Percentiles rank a stretch among this genome's conserved stretches.
Evolutionary conservation across 2,113 vertebrate genomes (phyloP).

Genomic region (Barbus barbus): DNA sequence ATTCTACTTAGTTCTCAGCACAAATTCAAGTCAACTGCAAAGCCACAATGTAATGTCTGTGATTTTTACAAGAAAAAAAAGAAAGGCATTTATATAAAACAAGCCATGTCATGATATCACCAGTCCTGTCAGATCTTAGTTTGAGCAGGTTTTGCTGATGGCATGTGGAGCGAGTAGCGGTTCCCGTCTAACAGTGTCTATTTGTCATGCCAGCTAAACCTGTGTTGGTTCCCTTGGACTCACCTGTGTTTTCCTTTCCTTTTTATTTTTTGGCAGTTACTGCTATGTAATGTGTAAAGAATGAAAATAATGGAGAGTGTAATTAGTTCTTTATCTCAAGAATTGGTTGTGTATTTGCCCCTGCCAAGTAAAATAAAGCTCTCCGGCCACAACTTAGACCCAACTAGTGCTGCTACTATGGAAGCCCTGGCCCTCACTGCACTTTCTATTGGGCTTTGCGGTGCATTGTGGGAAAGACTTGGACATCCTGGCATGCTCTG

Average conservation of each 20-base stretch:
- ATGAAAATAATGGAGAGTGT: constrained; percentile 65
- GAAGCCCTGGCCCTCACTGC: background rate
- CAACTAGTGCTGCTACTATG: background rate
- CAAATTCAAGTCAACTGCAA: constrained; percentile 27
- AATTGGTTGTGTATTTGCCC: constrained; percentile 56
- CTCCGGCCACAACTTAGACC: constrained; percentile 62
- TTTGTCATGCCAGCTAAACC: background rate
- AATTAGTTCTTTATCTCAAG: constrained; percentile 72
- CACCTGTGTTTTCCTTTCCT: constrained; percentile 56
- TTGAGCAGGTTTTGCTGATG: constrained; percentile 10
- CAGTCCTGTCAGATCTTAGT: constrained; percentile 25
- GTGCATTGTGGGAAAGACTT: constrained; percentile 7
- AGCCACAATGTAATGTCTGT: constrained; percentile 15
- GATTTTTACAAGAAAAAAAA: constrained; percentile 27
- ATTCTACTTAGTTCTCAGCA: constrained; percentile 4
- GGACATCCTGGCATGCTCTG: constrained; percentile 12
- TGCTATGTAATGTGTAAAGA: too few species aligned
- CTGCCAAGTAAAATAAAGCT: constrained; percentile 66
- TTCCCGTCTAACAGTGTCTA: background rate
- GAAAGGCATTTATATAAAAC: constrained; percentile 26
- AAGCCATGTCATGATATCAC: constrained; percentile 1
- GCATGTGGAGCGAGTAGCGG: background rate
- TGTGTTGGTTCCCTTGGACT: constrained; percentile 50
- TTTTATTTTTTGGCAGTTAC: background rate
- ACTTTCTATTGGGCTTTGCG: background rate